These are phyloP conservation scores for Leptoclinus maculatus DNA, from an alignment of 2,797 vertebrate genomes.

Conservation along the genomic window DNA sequence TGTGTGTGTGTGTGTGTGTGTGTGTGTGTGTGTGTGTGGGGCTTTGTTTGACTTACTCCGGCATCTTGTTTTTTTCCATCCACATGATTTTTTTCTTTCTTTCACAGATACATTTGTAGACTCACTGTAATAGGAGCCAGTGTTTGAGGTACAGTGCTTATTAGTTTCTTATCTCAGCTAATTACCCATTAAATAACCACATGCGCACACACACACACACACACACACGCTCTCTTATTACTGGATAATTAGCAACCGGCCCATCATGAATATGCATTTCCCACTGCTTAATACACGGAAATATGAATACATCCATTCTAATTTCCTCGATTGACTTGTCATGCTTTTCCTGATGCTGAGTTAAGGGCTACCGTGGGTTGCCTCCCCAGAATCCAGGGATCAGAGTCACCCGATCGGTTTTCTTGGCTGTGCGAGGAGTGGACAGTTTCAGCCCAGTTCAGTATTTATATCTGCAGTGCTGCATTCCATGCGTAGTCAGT, in stretches of 20 bases:
- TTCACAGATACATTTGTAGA: conserved; percentile 67
- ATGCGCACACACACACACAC: conserved; percentile 34
- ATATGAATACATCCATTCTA: conserved; percentile 76
- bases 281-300: conserved; percentile 62
- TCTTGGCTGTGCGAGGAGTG: conserved; percentile 8
- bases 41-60: conserved; percentile 50
- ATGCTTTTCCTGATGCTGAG: conserved; percentile 53
- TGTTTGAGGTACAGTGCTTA: conserved; percentile 77
- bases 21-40: conserved; percentile 28
- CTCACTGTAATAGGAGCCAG: conserved; percentile 67
- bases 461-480: conserved; percentile 21
- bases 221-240: conserved; percentile 53
- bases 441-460: conserved; percentile 18
- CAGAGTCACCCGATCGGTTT: conserved; percentile 7
- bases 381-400: conserved; percentile 31
- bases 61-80: conserved; percentile 61
- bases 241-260: conserved; percentile 76
- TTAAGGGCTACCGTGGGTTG: conserved; percentile 30
- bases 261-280: conserved; percentile 78
- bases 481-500: conserved; percentile 31
- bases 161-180: conserved; percentile 81
- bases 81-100: conserved; percentile 62
- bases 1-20: background rate
- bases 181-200: conserved; percentile 82
- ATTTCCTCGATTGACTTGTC: conserved; percentile 72